Conservation (phyloP, 2,113 vertebrate species). For the Microtus oregoni region DNA sequence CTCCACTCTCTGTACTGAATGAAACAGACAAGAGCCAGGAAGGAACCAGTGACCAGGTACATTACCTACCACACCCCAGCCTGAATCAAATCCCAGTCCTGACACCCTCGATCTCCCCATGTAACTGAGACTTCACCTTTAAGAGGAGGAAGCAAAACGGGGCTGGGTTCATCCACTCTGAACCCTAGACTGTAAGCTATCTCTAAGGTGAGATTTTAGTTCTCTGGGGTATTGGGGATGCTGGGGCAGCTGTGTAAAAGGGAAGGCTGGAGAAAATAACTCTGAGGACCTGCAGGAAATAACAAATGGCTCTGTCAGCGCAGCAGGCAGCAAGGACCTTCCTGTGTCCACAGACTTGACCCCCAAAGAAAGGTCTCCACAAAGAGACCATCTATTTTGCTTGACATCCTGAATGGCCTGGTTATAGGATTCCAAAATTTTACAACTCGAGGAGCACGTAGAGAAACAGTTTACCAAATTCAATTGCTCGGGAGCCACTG, state of each 20-base stretch:
- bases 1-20: background rate
- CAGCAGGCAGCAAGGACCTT: background rate
- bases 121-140: background rate
- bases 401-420: slow-evolving; percentile 25
- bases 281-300: too few species aligned
- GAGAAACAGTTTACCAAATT: background rate
- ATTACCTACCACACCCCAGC: accelerated
- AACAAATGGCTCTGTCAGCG: background rate
- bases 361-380: background rate
- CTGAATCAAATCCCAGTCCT: background rate
- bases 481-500: background rate
- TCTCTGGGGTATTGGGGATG: background rate
- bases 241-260: accelerated
- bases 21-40: background rate
- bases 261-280: background rate
- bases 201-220: background rate
- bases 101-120: background rate
- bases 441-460: background rate
- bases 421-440: background rate
- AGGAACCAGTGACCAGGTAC: background rate
- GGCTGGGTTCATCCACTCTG: background rate
- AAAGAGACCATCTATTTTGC: background rate
- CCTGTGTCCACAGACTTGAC: background rate
- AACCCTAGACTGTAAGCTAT: background rate
- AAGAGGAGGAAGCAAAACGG: background rate